phyloP scores from a whole-genome alignment of 2,113 vertebrate genomes.

The Thomomys bottae region DNA sequence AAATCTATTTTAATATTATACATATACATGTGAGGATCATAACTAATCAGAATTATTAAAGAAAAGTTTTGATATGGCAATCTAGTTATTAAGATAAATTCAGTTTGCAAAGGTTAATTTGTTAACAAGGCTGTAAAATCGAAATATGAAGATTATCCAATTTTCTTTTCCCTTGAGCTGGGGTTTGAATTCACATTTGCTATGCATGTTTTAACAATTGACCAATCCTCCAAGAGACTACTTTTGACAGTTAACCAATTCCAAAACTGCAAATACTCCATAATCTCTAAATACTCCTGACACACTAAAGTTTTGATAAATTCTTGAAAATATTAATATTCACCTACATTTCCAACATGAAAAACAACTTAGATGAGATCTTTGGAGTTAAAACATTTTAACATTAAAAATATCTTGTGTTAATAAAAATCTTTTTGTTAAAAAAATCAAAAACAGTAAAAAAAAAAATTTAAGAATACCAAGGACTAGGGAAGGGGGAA shows the following conservation, averaged over 20 bases:
- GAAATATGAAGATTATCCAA: too few relatives aligned
- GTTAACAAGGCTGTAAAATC: background rate
- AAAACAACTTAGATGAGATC: slow-evolving; percentile 2
- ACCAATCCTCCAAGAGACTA: too few relatives aligned
- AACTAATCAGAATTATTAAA: background rate
- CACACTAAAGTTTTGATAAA: background rate
- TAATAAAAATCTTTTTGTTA: too few relatives aligned
- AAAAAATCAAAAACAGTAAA: too few relatives aligned
- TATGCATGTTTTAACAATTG: too few relatives aligned
- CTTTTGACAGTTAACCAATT: background rate
- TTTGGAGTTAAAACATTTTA: slow-evolving; percentile 17
- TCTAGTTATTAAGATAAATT: too few relatives aligned
- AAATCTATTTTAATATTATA: background rate
- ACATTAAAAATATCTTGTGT: slow-evolving; percentile 5
- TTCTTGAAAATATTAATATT: background rate
- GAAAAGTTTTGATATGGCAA: too few relatives aligned
- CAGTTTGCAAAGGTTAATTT: slow-evolving; percentile 5
- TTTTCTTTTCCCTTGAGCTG: too few relatives aligned
- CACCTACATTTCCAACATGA: slow-evolving; percentile 5
- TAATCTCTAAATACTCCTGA: slow-evolving; percentile 27
- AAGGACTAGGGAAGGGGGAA: too few relatives aligned
- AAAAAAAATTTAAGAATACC: background rate
- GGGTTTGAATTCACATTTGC: too few relatives aligned
- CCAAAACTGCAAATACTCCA: background rate
- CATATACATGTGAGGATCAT: background rate